A percentile compares a stretch with the other conserved stretches of the same genome.
phyloP scores from a whole-genome alignment of 2,113 vertebrate species.

The Archilochus colubris region DNA sequence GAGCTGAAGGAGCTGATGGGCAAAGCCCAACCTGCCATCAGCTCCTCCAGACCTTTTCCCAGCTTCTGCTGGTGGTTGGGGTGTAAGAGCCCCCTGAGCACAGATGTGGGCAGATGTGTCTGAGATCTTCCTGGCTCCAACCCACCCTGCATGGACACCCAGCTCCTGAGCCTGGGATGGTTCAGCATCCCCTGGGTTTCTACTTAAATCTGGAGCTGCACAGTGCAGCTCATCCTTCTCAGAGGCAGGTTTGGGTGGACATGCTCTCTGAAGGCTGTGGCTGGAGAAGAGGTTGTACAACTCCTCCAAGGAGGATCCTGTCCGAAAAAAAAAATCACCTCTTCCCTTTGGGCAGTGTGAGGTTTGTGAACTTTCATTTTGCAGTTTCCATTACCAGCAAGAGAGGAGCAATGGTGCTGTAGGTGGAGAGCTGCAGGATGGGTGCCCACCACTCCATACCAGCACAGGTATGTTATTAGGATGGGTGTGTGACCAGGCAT shows the following conservation, averaged over 20 bases:
- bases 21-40: no score
- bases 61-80: rapidly evolving
- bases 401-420: background rate
- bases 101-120: no score
- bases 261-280: no score
- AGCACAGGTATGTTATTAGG: background rate
- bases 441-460: no score
- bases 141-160: rapidly evolving
- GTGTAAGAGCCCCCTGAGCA: background rate
- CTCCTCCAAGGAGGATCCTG: background rate
- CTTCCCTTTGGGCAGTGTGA: rapidly evolving
- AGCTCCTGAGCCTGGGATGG: background rate
- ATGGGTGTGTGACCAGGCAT: no score
- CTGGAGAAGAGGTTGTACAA: background rate
- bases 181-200: background rate
- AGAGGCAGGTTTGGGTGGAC: no score
- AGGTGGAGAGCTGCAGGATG: background rate
- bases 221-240: background rate
- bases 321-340: background rate
- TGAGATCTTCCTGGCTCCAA: background rate
- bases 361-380: background rate
- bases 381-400: background rate
- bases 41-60: background rate
- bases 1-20: background rate
- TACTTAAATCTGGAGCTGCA: background rate